These are phyloP conservation scores for Cerceris ruficornis DNA, from an alignment of 2,888 invertebrate genomes.

Conservation along the genomic window DNA sequence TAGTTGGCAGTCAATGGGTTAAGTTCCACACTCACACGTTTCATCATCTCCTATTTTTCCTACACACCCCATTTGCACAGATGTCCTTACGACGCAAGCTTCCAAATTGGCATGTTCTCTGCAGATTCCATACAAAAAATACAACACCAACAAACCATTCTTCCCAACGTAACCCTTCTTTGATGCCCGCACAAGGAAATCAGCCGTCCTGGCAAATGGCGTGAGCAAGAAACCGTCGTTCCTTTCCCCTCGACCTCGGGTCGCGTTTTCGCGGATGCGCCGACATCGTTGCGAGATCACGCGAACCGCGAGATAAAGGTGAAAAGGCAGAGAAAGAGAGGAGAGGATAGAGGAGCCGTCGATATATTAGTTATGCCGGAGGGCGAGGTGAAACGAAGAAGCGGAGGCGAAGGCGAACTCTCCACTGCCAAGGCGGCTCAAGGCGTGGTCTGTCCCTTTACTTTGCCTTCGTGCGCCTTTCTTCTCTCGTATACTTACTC, in stretches of 20 bases:
- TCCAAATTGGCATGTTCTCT: too few species aligned
- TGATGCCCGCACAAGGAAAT: too few species aligned
- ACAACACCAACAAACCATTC: too few species aligned
- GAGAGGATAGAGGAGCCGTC: conserved; percentile 44
- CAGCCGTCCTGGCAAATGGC: too few species aligned
- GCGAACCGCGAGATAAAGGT: conserved; percentile 2
- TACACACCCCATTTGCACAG: too few species aligned
- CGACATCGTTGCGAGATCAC: not conserved
- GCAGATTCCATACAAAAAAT: too few species aligned
- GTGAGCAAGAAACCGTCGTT: too few species aligned
- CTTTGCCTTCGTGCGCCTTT: conserved; percentile 60
- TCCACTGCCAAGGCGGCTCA: conserved; percentile 65
- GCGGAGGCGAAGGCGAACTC: conserved; percentile 59
- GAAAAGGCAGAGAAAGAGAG: conserved; percentile 27
- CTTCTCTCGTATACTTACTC: conserved; percentile 35
- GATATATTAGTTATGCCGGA: conserved; percentile 74
- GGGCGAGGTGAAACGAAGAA: conserved; percentile 64
- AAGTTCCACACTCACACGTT: too few species aligned
- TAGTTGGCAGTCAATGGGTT: too few species aligned
- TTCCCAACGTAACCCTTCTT: too few species aligned
- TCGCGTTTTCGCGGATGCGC: conserved; percentile 13
- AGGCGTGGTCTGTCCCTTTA: conserved; percentile 71
- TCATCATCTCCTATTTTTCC: too few species aligned
- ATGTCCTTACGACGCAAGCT: too few species aligned
- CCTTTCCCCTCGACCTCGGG: not conserved